These are phyloP conservation scores for Aphidius ervi DNA, from an alignment of 1,140 invertebrate genomes.

Conservation along the genomic window DNA sequence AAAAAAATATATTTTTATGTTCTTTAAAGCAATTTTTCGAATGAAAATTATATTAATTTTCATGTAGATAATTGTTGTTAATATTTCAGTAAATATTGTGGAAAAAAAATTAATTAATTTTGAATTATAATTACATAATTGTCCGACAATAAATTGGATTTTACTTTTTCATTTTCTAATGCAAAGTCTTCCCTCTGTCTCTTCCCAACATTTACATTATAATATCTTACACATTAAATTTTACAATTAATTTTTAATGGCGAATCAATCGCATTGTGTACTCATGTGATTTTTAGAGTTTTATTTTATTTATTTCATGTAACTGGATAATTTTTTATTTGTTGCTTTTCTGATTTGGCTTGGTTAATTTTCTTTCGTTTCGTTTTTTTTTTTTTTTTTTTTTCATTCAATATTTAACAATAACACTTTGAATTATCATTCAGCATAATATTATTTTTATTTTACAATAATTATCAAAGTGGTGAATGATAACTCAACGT, in stretches of 20 bases:
- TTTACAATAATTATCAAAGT: neutral
- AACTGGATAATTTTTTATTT: slow-evolving; percentile 7
- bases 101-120: neutral
- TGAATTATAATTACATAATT: neutral
- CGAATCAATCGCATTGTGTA: slow-evolving; percentile 10
- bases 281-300: neutral
- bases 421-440: slow-evolving; percentile 4
- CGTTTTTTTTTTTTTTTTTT: neutral
- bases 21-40: too few relatives aligned
- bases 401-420: neutral
- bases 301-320: neutral
- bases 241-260: slow-evolving; percentile 10
- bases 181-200: slow-evolving; percentile 9
- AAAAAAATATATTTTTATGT: too few relatives aligned
- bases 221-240: slow-evolving; percentile 1
- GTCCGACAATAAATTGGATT: slow-evolving; percentile 5
- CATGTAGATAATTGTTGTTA: too few relatives aligned
- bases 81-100: neutral
- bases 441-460: neutral
- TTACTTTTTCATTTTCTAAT: neutral
- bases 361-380: neutral
- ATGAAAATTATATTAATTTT: too few relatives aligned
- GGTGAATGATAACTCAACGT: slow-evolving; percentile 4
- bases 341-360: too few relatives aligned
- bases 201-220: neutral